Percentiles rank a stretch among this genome's conserved stretches.
Evolutionary conservation across 1,140 invertebrate genomes (phyloP).

Genomic region (Cherax quadricarinatus): DNA sequence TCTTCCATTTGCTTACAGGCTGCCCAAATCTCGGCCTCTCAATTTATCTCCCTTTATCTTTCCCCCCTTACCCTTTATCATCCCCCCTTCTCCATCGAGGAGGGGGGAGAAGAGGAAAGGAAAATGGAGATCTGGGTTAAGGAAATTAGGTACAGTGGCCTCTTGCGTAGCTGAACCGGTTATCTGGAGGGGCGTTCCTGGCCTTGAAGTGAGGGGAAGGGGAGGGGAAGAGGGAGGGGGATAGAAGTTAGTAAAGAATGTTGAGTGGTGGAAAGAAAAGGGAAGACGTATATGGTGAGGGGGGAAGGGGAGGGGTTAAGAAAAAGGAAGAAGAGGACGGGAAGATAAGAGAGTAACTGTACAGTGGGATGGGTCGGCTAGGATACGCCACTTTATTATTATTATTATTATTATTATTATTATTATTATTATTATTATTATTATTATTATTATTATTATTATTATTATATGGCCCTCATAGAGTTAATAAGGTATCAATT

Average conservation of each 20-base stretch:
- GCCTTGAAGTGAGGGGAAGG: neutral
- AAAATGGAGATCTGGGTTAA: neutral
- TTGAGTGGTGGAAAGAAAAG: neutral
- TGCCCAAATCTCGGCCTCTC: neutral
- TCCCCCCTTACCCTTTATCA: neutral
- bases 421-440: no score
- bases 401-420: no score
- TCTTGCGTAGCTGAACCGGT: conserved; percentile 3
- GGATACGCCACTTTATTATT: no score
- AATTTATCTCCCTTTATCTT: neutral
- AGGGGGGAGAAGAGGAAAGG: neutral
- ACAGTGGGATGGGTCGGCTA: no score
- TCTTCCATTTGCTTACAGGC: no score
- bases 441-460: no score
- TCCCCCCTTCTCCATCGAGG: neutral
- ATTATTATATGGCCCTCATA: no score
- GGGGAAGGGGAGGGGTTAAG: no score
- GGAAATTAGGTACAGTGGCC: neutral
- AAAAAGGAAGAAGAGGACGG: neutral
- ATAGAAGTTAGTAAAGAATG: neutral
- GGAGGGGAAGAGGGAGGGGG: neutral
- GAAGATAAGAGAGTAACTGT: no score
- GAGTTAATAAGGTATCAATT: no score
- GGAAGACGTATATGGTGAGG: no score
- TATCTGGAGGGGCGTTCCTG: neutral